phyloP scores from a whole-genome alignment of 2,797 vertebrate genomes.

The Halcyon badia region DNA sequence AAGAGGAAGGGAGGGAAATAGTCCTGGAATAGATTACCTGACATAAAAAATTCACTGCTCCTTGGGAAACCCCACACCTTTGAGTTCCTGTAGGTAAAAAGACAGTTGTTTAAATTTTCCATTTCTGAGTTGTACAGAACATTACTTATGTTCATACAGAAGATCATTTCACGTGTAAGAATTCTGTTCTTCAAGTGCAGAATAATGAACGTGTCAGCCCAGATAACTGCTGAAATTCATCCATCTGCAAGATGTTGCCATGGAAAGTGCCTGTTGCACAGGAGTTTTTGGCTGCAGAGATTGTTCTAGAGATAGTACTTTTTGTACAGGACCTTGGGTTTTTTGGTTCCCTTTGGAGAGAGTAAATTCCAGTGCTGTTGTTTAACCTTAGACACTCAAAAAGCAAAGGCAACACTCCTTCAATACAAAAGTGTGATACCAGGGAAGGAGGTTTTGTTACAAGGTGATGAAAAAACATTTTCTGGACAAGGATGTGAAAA shows the following conservation, averaged over 20 bases:
- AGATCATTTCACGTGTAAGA: neutral
- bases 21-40: neutral
- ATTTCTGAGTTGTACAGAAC: neutral
- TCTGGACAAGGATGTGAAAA: slow-evolving; percentile 39
- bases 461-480: neutral
- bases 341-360: neutral
- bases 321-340: neutral
- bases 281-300: neutral
- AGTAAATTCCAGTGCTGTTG: neutral
- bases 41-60: neutral
- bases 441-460: slow-evolving; percentile 13
- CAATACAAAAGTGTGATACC: neutral
- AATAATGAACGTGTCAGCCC: neutral
- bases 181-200: neutral
- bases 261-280: neutral
- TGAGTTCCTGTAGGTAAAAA: neutral
- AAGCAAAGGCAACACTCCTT: neutral
- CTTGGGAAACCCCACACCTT: neutral
- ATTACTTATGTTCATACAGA: neutral
- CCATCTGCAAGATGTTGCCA: slow-evolving; percentile 3
- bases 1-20: neutral
- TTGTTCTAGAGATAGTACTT: neutral
- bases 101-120: neutral
- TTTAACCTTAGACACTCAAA: slow-evolving; percentile 2
- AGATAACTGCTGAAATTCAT: slow-evolving; percentile 21